Conservation (phyloP, 1,140 invertebrate species). For the Hirudo medicinalis region DNA sequence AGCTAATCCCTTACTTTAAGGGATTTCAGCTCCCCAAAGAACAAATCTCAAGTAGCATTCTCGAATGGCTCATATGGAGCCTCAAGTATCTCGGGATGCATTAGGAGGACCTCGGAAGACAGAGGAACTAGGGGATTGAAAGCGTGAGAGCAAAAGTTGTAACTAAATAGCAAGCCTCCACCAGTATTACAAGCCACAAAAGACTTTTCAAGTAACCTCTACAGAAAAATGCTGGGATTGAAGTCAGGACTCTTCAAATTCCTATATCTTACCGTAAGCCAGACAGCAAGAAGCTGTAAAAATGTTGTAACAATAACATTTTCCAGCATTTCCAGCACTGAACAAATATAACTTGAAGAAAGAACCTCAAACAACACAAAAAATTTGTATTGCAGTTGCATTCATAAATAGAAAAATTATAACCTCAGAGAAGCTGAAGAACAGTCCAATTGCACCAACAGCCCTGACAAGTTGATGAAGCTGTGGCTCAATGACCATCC, state of each 20-base stretch:
- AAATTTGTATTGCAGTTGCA: not conserved
- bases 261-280: constrained; percentile 86
- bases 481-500: constrained; percentile 56
- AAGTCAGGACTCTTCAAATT: constrained; percentile 90
- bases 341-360: not conserved
- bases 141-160: not conserved
- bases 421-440: constrained; percentile 96
- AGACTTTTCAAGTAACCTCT: constrained; percentile 33
- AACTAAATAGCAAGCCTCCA: constrained; percentile 9
- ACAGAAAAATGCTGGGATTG: constrained; percentile 90
- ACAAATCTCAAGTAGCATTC: too few species aligned
- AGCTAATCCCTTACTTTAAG: too few species aligned
- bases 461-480: constrained; percentile 76
- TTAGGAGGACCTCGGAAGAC: not conserved
- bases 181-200: too few species aligned
- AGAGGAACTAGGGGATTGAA: not conserved
- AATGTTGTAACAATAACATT: not conserved
- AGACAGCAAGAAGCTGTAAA: constrained; percentile 81
- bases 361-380: not conserved
- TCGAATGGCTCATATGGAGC: too few species aligned
- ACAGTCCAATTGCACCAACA: constrained; percentile 77
- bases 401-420: not conserved
- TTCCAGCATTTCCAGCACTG: not conserved
- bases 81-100: too few species aligned
- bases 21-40: too few species aligned